Evolutionary conservation across 37 sponge, comb jelly and placozoan species (phyloP).

Genomic region (Aplysina aerophoba): DNA sequence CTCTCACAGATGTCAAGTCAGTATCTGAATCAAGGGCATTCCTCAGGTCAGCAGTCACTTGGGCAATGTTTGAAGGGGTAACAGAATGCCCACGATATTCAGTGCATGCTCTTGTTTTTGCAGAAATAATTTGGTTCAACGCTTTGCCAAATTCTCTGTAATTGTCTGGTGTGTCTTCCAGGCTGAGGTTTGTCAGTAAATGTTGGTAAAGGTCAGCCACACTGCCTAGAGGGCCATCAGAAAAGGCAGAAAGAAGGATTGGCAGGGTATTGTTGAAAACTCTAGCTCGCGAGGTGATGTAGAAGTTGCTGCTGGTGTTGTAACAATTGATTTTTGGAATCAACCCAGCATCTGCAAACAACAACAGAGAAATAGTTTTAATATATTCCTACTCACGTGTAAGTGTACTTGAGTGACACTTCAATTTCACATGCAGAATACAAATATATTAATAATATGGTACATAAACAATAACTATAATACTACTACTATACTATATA

Average conservation of each 20-base stretch:
- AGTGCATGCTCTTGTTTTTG: too few species aligned
- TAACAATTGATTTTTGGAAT: neutral
- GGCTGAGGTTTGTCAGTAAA: neutral
- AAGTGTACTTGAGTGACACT: too few species aligned
- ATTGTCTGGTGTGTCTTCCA: neutral
- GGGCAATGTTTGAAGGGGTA: too few species aligned
- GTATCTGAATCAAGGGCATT: neutral
- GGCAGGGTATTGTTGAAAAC: neutral
- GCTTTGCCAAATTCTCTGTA: neutral
- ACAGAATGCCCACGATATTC: too few species aligned
- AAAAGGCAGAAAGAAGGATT: slow-evolving; percentile 15
- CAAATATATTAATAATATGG: too few species aligned
- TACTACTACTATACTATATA: too few species aligned
- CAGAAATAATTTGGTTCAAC: neutral
- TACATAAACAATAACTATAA: too few species aligned
- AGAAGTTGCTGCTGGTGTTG: slow-evolving; percentile 17
- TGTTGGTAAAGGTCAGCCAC: neutral
- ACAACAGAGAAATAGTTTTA: too few species aligned
- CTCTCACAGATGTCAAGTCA: neutral
- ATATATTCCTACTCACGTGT: too few species aligned
- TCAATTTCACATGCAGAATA: too few species aligned
- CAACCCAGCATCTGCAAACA: too few species aligned
- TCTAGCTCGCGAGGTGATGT: neutral
- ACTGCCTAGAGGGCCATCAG: neutral
- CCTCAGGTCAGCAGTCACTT: too few species aligned